These are phyloP conservation scores for Mechanitis messenoides DNA, from an alignment of 2,888 invertebrate genomes.

Conservation along the genomic window DNA sequence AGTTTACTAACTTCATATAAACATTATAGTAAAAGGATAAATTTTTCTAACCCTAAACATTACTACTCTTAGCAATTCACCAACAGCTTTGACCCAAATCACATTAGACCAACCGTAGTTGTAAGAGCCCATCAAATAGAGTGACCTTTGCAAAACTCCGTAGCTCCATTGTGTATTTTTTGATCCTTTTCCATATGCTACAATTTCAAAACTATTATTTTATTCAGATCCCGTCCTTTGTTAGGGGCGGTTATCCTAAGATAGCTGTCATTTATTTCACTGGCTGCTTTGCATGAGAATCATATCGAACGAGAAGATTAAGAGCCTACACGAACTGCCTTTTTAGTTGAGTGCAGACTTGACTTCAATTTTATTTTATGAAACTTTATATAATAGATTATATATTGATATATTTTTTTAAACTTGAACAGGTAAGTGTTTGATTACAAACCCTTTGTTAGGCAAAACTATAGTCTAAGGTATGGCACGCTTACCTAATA, in stretches of 20 bases:
- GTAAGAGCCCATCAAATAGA: constrained; percentile 44
- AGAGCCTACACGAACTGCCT: constrained; percentile 20
- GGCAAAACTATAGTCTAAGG: no score
- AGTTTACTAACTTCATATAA: background rate
- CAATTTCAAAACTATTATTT: constrained; percentile 61
- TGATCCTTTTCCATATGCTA: constrained; percentile 42
- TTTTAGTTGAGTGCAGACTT: constrained; percentile 14
- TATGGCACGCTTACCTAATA: no score
- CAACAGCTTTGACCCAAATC: constrained; percentile 24
- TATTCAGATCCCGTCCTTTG: constrained; percentile 54
- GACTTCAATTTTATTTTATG: background rate
- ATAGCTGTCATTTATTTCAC: constrained; percentile 26
- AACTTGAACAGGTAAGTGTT: no score
- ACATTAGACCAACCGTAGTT: constrained; percentile 24
- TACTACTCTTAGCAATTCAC: constrained; percentile 6
- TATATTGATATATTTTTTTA: no score
- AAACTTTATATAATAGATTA: no score
- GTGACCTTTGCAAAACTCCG: constrained; percentile 41
- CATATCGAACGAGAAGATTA: constrained; percentile 25
- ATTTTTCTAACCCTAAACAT: constrained; percentile 5
- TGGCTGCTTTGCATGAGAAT: constrained; percentile 27
- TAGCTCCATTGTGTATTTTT: constrained; percentile 41
- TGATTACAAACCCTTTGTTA: no score
- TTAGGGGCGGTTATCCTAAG: constrained; percentile 37
- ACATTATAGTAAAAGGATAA: background rate